Percentiles rank a stretch among this genome's conserved stretches.
These are phyloP conservation scores for Lepidurus packardi DNA, from an alignment of 1,140 invertebrate species.

Conservation along the genomic window DNA sequence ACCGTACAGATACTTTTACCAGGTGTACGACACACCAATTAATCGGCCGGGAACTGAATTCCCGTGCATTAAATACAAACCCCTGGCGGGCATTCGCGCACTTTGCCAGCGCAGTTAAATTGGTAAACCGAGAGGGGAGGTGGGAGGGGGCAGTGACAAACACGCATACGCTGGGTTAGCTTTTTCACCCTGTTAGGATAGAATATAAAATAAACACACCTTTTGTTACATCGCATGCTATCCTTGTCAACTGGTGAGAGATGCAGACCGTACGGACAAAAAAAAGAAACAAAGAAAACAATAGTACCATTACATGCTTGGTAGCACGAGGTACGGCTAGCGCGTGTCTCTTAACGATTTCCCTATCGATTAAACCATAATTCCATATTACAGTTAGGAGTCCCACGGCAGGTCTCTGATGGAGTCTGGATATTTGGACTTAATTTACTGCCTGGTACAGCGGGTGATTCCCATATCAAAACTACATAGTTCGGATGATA, in stretches of 20 bases:
- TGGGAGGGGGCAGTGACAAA: not conserved
- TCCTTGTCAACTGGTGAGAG: not conserved
- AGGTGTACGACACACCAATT: too few species aligned
- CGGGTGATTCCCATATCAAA: too few species aligned
- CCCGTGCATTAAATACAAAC: slow-evolving; percentile 16
- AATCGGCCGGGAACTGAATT: too few species aligned
- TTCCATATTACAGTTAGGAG: not conserved
- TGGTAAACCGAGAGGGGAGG: not conserved
- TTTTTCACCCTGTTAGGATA: not conserved
- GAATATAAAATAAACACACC: not conserved
- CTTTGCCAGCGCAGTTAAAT: not conserved
- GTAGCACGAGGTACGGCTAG: not conserved
- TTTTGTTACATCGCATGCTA: not conserved
- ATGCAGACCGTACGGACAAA: not conserved
- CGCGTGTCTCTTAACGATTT: not conserved
- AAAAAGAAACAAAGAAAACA: not conserved
- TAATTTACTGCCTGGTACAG: too few species aligned
- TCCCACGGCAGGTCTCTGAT: not conserved
- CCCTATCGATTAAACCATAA: slow-evolving; percentile 7
- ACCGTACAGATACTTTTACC: too few species aligned
- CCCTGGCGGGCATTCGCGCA: not conserved
- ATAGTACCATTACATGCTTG: not conserved
- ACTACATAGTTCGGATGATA: too few species aligned
- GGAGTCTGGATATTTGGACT: too few species aligned
- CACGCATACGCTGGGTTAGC: not conserved